Base-by-base conservation (phyloP, 2,888 invertebrate genomes). In the Tanaodytes sp. region DNA sequence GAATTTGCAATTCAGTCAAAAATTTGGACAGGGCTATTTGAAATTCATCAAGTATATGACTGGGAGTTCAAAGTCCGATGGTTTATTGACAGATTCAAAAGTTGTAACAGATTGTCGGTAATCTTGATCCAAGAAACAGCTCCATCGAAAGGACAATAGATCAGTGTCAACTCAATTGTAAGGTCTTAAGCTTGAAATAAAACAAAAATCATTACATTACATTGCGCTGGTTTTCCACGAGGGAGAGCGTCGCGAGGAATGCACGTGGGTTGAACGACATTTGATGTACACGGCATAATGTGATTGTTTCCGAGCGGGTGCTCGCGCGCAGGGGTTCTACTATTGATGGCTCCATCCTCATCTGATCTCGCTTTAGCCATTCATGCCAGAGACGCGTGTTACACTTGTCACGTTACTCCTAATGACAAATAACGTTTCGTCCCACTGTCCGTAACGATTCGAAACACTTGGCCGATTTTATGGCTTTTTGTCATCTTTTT, bases 271-370 rank as follows among this genome's bases (percentile, higher is more conserved):
- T 75, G 55, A 73, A 40, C 65, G 59, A 69, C 71, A 75, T 72
- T 77, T 73, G 77, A 77, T 75, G 78, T 76, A 74, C 76, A 65
- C 76, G 74, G 74, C 76, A 71, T 85, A 85, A 85, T 84, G 84
- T 84, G 83, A 85, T 85, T 85, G 84, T 84, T 84, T 84, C 83
- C 84, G 73, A 80, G 73, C 78, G 79, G 80, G 74, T 77, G 79
- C 71, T 69, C 75, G 68, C 75, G 68, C 69, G 65, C 71, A 73
- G 73, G 77, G 78, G 77, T 69, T 70, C 75, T 49, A 57, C 68
- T 65, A 74, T 75, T 77, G 77, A 80, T 75, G 75, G 77, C 54
- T 52, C 58, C 62, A 68, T 70, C 65, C 70, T 68, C 62, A 65
- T 66, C 70, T 71, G 61, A 71, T 74, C 71, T 61, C 51, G 8